Evolutionary conservation across 1,140 invertebrate species (phyloP).

Genomic region (Bilobella aurantiaca): DNA sequence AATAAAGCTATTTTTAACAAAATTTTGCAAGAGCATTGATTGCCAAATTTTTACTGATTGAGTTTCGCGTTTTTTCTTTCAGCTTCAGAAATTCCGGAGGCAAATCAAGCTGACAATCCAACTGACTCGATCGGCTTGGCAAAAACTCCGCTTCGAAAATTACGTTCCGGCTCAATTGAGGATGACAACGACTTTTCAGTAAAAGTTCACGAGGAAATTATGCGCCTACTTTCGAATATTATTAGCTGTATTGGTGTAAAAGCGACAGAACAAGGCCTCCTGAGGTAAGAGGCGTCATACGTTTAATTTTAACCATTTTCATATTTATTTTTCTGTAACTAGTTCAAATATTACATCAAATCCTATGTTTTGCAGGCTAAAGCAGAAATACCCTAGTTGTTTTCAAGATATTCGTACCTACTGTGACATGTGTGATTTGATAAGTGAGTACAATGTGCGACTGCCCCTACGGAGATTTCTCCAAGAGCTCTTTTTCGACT

Average conservation of each 20-base stretch:
- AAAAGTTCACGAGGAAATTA: constrained; percentile 44
- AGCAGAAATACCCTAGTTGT: constrained; percentile 69
- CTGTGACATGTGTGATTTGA: constrained; percentile 72
- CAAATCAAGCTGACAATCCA: constrained; percentile 16
- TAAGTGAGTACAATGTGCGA: constrained; percentile 69
- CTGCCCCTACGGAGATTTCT: constrained; percentile 73
- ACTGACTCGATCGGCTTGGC: constrained; percentile 11
- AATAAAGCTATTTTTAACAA: too few relatives aligned
- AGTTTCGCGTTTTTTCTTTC: too few relatives aligned
- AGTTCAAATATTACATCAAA: not conserved
- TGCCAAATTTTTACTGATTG: not conserved
- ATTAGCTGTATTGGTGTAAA: constrained; percentile 46
- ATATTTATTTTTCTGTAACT: constrained; percentile 1
- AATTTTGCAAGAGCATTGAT: not conserved
- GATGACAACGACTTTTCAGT: constrained; percentile 24
- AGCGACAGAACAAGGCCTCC: constrained; percentile 46
- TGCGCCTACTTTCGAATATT: constrained; percentile 44
- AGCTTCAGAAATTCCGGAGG: too few relatives aligned
- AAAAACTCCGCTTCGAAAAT: not conserved
- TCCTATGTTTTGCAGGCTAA: constrained; percentile 49
- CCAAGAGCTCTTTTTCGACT: constrained; percentile 86
- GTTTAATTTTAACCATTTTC: constrained; percentile 9
- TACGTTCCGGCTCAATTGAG: constrained; percentile 13
- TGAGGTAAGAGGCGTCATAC: constrained; percentile 46
- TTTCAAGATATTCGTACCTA: constrained; percentile 86